Evolutionary conservation across 2,113 vertebrate species (phyloP).

Genomic region (Falco punctatus): DNA sequence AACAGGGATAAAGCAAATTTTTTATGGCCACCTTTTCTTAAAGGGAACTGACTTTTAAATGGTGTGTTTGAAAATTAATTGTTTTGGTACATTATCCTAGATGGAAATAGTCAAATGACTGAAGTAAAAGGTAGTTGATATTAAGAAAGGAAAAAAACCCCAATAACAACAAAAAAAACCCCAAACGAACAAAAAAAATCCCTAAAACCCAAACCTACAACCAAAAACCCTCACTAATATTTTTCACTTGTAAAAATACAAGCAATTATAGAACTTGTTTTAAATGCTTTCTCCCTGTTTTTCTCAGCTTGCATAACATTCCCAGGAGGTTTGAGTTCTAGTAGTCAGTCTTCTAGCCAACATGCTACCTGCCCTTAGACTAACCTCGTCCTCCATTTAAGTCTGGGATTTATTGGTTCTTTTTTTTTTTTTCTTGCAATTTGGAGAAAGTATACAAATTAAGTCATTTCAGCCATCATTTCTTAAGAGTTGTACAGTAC

Average conservation of each 20-base stretch:
- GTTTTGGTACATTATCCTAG: not conserved
- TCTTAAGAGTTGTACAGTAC: not conserved
- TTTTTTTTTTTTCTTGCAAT: not conserved
- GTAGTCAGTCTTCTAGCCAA: not conserved
- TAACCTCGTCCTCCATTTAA: not conserved
- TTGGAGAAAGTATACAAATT: not conserved
- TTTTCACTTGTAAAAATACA: not conserved
- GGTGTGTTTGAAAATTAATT: not conserved
- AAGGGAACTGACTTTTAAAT: not conserved
- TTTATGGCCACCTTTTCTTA: not conserved
- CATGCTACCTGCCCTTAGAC: not conserved
- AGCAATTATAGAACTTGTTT: not conserved
- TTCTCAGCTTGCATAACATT: not conserved
- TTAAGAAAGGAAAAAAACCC: not conserved
- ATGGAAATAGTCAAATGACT: not conserved
- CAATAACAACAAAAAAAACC: not conserved
- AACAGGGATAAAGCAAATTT: not conserved
- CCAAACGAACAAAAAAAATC: not conserved
- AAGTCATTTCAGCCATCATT: not conserved
- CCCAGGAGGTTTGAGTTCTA: not conserved
- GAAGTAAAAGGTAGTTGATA: not conserved
- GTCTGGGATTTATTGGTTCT: not conserved
- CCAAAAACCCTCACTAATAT: not conserved
- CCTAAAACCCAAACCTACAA: not conserved
- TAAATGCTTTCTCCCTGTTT: not conserved